Evolutionary conservation across 2,888 invertebrate species (phyloP), one percentile per base, ranked within the genome.

Genomic region (Eucriotettix oculatus): DNA sequence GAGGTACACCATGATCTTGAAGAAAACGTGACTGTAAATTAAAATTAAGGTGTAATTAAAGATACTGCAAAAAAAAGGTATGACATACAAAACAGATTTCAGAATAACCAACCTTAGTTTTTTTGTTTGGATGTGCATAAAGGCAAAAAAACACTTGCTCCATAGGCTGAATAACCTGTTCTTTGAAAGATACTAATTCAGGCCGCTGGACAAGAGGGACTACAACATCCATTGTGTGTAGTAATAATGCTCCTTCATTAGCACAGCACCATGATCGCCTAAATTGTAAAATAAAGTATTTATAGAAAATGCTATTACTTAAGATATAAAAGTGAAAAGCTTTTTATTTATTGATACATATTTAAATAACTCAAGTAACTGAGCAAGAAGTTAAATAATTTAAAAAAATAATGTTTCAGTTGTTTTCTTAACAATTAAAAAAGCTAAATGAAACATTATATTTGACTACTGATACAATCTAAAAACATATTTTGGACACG

Each of bases 131-230:
- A 74, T 90, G 87, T 1, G 86, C 86, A 71, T 87, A 95, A 1
- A 96, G 75, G 71, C 96, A 96, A 72, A 83, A 93, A 62, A 86
- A 79, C 63, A 85, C 81, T 74, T 96, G 95, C 69, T 95, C 95
- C 69, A 94, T 77, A 66, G 87, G 83, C 66, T 87, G 85, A 62
- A 81, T 82, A 2, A 92, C 78, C 69, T 85, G 84, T 67, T 85
- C 84, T 55, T 84, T 76, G 42, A 79, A 77, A 55, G 78, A 75
- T 17, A 82, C 79, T 52, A 87, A 69, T 12, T 29, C 60, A 1
- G 57, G 41, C 29, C 55, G 57, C 54, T 52, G 53, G 9, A 64
- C 42, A 16, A 56, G 57, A 42, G 87, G 84, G n/a, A 85, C 78
- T 52, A 90, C 78, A 1, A 83, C 80, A 66, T 88, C 86, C 67